Conservation (phyloP, 2,888 invertebrate genomes). For the Cantharis rufa region DNA sequence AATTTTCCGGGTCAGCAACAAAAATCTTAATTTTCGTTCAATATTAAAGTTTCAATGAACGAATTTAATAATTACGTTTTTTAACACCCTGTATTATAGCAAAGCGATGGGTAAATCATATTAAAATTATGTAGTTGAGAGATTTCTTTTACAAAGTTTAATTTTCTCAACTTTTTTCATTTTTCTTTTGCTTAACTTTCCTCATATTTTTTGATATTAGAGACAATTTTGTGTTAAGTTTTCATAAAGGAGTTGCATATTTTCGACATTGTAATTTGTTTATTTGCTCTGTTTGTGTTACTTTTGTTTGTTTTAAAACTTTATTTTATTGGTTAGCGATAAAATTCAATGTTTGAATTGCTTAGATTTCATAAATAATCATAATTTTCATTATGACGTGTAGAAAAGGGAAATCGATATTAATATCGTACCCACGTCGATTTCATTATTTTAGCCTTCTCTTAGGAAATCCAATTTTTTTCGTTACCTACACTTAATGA, state of each 20-base stretch:
- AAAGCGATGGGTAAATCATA: background rate
- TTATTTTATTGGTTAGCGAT: background rate
- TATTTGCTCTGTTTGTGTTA: background rate
- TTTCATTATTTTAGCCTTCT: background rate
- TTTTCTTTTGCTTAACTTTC: background rate
- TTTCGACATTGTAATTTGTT: background rate
- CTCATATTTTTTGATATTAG: background rate
- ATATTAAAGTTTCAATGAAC: background rate
- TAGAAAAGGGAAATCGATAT: background rate
- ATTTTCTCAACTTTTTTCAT: background rate
- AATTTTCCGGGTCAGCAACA: background rate
- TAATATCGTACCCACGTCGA: background rate
- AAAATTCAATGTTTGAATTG: background rate
- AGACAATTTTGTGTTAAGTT: background rate
- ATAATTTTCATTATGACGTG: background rate
- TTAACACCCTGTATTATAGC: background rate
- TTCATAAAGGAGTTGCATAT: background rate
- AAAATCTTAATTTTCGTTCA: background rate
- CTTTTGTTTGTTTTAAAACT: background rate
- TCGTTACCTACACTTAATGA: background rate
- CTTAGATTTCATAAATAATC: background rate
- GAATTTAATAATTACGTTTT: background rate
- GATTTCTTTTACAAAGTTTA: background rate
- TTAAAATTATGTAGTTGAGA: background rate
- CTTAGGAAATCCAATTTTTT: background rate